Base-by-base conservation (phyloP, 2,888 invertebrate species). In the Eulithis testata region DNA sequence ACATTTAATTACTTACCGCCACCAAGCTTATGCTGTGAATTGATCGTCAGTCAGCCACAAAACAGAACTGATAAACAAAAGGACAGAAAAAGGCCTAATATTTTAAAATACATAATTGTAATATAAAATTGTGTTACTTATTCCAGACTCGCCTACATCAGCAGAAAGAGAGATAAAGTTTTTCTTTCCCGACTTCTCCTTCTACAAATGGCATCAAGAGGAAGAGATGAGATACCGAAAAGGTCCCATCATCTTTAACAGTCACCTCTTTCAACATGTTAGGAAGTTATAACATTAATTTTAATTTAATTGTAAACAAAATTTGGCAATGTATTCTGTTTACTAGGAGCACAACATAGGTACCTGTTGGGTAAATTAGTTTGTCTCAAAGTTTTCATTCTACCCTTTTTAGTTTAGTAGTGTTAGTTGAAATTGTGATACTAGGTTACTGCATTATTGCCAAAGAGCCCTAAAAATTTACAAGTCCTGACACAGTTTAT, bases 151-250 rank as follows among this genome's bases (percentile, higher is more conserved):
- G 0, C 84, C 89, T 51, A 93, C 94, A 78, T 96, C 97, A 6
- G 97, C 96, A 0, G 86, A 89, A 71, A 93, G 95, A 65, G 98
- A 98, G 91, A 97, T 98, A 52, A 87, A 91, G 49, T 95, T 98
- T 82, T 96, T 98, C 81, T 98, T 98, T 84, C 97, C 98, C 0
- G 95, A 97, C 21, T 98, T 98, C 84, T 89, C 95, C 66, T 87
- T 94, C 36, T 90, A 94, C 69, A 81, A 94, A 11, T 97, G 97
- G 97, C 94, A 94, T 68, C 77, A 87, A 59, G 86, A 92, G 52
- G 94, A 95, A 66, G 95, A 95, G 77, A 79, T 82, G 47, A 69
- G 76, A 61, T 94, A 88, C 72, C 87, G 93, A 61, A 89, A 85
- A 65, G 94, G 93, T 0, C 92, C 91, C 21, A 86, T 95, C 0